Evolutionary conservation across 2,113 vertebrate species (phyloP), one percentile per base, ranked within the genome.

Genomic region (Bettongia penicillata): DNA sequence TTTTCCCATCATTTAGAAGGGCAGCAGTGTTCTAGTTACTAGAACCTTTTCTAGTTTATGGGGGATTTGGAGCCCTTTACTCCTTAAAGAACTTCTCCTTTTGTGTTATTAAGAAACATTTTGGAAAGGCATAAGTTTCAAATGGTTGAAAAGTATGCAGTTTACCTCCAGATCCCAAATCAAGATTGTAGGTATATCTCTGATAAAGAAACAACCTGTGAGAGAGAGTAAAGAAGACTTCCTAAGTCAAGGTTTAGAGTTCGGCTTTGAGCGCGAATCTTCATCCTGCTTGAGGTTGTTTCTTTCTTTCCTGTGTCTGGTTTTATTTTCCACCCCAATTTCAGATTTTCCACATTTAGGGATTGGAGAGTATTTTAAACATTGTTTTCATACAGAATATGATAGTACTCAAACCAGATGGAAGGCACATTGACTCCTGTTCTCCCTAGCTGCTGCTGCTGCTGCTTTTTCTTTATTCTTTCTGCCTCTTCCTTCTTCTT

Each of bases 301-400:
- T n/a, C 31, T 68, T 12, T 77, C 31, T 77, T 77, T n/a, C 37
- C 3, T 14, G n/a, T 19, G 14, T 16, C 61, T 77, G 37, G 37
- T 77, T 77, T n/a, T 77, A 77, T 77, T 77, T 68, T n/a, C 61
- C 6, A 77, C 61, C 37, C 61, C 19, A 12, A 77, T n/a, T 77
- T 77, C 61, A 77, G 16, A n/a, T 77, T 77, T n/a, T 77, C 61
- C 37, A n/a, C 14, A 19, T 77, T 77, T 19, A 77, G 37, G 14
- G 14, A 77, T n/a, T 77, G 52, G 84, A 24, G 55, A 91, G 8
- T 93, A 91, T 92, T 51, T 96, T 96, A 93, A 91, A 92, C 10
- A 93, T 50, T 93, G 31, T 37, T 68, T 53, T 49, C 1, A 4
- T 52, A 9, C 43, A 4, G 0, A 6, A 47, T 93, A 51, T 89